Evolutionary conservation across 1,140 invertebrate species (phyloP).

Genomic region (Drosophila pandora): DNA sequence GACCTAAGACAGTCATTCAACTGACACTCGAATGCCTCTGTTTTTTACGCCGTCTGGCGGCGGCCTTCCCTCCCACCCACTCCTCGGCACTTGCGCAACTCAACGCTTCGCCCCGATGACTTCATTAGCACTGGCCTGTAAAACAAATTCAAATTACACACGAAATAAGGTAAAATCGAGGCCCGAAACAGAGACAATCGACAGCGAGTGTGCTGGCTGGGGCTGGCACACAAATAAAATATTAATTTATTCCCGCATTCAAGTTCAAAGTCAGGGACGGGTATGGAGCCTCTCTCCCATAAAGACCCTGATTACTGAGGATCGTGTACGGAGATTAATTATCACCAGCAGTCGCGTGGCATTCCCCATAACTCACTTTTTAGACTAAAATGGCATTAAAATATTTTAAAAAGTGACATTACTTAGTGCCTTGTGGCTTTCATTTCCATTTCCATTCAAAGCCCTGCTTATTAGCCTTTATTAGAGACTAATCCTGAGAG

Average conservation of each 20-base stretch:
- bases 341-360: background rate
- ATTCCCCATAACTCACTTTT: background rate
- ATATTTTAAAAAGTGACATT: background rate
- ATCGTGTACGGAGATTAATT: slow-evolving; percentile 2
- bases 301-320: background rate
- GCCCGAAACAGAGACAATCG: slow-evolving; percentile 29
- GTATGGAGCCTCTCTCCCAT: slow-evolving; percentile 15
- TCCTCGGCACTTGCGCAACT: slow-evolving; percentile 45
- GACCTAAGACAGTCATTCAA: slow-evolving; percentile 11
- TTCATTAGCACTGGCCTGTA: slow-evolving; percentile 54
- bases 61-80: slow-evolving; percentile 41
- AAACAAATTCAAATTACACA: slow-evolving; percentile 60
- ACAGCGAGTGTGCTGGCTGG: slow-evolving; percentile 16
- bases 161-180: slow-evolving; percentile 26
- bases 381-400: background rate
- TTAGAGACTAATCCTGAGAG: slow-evolving; percentile 21
- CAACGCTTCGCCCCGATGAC: slow-evolving; percentile 43
- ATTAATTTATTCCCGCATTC: slow-evolving; percentile 46
- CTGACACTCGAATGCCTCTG: slow-evolving; percentile 25
- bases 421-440: background rate
- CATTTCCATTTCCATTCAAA: background rate
- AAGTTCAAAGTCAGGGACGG: slow-evolving; percentile 69
- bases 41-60: slow-evolving; percentile 25
- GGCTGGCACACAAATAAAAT: slow-evolving; percentile 36
- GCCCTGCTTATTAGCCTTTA: slow-evolving; percentile 21